phyloP scores from a whole-genome alignment of 2,113 vertebrate species.

The Oxygymnocypris stewartii region DNA sequence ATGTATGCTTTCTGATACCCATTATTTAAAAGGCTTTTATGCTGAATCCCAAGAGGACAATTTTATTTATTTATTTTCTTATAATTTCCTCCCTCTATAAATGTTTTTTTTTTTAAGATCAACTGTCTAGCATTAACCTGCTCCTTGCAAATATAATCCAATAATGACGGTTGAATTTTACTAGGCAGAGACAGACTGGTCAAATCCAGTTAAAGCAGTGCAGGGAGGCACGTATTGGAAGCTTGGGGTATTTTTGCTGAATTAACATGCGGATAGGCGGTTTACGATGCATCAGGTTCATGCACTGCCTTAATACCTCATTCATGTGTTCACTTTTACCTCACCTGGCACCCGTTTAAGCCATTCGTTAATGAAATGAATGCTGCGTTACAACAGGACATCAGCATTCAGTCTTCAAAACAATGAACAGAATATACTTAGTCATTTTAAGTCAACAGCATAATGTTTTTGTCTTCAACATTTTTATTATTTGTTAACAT shows the following conservation, averaged over 20 bases:
- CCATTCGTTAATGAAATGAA: background rate
- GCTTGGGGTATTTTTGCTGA: background rate
- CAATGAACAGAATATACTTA: background rate
- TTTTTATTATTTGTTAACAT: slow-evolving; percentile 4
- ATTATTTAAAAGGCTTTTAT: background rate
- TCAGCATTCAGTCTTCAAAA: background rate
- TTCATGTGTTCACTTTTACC: background rate
- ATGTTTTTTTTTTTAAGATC: too few species aligned
- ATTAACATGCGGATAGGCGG: background rate
- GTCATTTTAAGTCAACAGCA: background rate
- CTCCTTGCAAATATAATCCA: background rate
- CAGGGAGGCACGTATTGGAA: background rate
- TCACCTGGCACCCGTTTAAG: background rate
- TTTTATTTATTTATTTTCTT: background rate
- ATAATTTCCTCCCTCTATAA: too few species aligned
- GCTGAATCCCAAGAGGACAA: background rate
- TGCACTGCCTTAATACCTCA: too few species aligned
- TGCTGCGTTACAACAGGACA: background rate
- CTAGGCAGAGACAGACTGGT: background rate
- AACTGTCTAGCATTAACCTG: too few species aligned
- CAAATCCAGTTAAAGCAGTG: background rate
- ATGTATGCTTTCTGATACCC: background rate
- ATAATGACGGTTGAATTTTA: background rate
- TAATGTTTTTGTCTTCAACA: background rate
- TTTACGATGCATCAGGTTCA: background rate